Conservation (phyloP, 2,113 vertebrate species). For the Ailuropoda melanoleuca region DNA sequence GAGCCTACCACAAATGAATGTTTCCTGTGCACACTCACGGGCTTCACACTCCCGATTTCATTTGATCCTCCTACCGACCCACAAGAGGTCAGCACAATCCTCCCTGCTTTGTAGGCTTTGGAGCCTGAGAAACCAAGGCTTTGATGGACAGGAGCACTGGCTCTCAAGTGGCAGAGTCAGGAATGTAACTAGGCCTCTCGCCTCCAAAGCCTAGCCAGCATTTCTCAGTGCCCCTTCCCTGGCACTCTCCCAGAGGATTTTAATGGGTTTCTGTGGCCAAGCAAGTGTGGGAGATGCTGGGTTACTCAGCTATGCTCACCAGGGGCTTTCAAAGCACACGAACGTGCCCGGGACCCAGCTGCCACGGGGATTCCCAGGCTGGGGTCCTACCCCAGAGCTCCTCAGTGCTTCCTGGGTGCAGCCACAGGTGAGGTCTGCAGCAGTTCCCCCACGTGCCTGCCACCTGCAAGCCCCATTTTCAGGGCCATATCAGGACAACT, state of each 20-base stretch:
- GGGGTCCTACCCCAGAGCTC: neutral
- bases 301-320: neutral
- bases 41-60: neutral
- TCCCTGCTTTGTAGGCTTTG: neutral
- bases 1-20: neutral
- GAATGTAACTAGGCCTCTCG: neutral
- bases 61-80: neutral
- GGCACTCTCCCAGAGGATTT: neutral
- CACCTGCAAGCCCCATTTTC: neutral
- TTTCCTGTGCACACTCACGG: too few species aligned
- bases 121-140: neutral
- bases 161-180: neutral
- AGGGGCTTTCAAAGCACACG: neutral
- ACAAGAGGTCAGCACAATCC: neutral
- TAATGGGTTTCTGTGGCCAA: neutral
- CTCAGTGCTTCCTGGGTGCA: neutral
- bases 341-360: neutral
- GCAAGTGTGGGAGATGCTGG: neutral
- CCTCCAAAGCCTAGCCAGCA: neutral
- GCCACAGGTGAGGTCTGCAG: neutral
- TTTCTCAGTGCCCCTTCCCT: neutral
- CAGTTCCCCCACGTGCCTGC: neutral
- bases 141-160: neutral
- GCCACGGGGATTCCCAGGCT: accelerated
- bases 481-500: neutral